Percentiles rank a stretch among this genome's conserved stretches.
phyloP scores from a whole-genome alignment of 2,113 vertebrate species.

The Galemys pyrenaicus region DNA sequence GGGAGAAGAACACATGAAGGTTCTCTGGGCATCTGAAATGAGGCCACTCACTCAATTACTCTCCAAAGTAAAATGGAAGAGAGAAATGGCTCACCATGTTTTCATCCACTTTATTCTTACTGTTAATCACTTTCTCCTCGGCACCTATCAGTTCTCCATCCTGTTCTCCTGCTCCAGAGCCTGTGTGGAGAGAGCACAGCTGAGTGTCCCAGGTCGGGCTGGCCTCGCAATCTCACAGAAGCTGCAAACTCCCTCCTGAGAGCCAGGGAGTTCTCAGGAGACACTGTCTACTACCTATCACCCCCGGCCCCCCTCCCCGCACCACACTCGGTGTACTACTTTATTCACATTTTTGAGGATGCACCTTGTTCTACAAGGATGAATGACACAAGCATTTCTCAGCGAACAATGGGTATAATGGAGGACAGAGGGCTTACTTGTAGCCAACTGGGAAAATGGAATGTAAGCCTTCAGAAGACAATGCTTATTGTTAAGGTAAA shows the following conservation, averaged over 20 bases:
- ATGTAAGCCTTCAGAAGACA: not conserved
- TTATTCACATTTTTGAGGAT: conserved; percentile 44
- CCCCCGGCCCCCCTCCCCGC: not conserved
- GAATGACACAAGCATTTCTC: conserved; percentile 47
- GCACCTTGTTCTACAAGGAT: conserved; percentile 48
- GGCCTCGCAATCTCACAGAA: not conserved
- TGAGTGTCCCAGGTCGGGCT: not conserved
- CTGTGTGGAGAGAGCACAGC: conserved; percentile 82
- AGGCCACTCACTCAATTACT: not conserved
- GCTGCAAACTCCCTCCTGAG: not conserved
- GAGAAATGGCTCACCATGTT: conserved; percentile 90
- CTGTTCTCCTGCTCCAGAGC: conserved; percentile 92
- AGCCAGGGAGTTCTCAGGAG: not conserved
- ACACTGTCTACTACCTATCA: rapidly evolving
- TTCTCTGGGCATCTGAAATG: not conserved
- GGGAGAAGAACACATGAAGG: not conserved
- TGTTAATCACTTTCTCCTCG: conserved; percentile 95
- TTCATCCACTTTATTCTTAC: conserved; percentile 92
- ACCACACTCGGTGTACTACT: not conserved
- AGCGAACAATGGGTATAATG: conserved; percentile 73
- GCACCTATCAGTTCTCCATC: conserved; percentile 93
- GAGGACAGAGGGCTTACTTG: conserved; percentile 11
- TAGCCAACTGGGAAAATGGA: not conserved
- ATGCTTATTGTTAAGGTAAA: not conserved
- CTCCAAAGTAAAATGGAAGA: not conserved